Evolutionary conservation across 2,888 invertebrate genomes (phyloP).

Genomic region (Byasa hedistus): DNA sequence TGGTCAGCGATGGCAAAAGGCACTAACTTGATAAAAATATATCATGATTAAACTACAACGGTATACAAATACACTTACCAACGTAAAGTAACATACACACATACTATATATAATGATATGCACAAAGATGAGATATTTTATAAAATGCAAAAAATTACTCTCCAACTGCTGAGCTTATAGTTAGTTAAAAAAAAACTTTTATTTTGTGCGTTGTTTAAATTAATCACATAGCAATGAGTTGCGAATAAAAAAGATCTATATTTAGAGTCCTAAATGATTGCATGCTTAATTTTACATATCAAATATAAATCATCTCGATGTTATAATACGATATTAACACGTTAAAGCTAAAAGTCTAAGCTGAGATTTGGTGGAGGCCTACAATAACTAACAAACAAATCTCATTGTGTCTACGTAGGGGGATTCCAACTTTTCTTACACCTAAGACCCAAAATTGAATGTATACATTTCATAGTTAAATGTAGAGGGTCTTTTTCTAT

Average conservation of each 20-base stretch:
- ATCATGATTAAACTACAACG: neutral
- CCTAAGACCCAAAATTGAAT: no score
- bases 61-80: neutral
- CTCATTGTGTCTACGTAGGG: neutral
- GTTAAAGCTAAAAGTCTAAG: constrained; percentile 19
- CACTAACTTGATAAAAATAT: neutral
- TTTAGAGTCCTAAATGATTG: neutral
- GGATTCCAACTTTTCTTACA: neutral
- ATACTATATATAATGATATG: constrained; percentile 16
- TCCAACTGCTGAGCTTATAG: neutral
- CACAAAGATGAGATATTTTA: constrained; percentile 1
- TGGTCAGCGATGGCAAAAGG: no score
- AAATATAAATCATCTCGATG: constrained; percentile 21
- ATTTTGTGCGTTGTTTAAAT: constrained; percentile 1
- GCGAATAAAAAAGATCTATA: neutral
- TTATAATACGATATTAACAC: neutral
- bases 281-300: constrained; percentile 14
- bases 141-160: neutral
- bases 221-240: neutral
- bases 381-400: constrained; percentile 2
- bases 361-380: constrained; percentile 20
- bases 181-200: neutral
- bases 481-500: no score
- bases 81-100: constrained; percentile 1
- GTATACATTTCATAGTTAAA: no score